Conservation (phyloP, 2,888 invertebrate genomes). For the Aporophyla lueneburgensis region DNA sequence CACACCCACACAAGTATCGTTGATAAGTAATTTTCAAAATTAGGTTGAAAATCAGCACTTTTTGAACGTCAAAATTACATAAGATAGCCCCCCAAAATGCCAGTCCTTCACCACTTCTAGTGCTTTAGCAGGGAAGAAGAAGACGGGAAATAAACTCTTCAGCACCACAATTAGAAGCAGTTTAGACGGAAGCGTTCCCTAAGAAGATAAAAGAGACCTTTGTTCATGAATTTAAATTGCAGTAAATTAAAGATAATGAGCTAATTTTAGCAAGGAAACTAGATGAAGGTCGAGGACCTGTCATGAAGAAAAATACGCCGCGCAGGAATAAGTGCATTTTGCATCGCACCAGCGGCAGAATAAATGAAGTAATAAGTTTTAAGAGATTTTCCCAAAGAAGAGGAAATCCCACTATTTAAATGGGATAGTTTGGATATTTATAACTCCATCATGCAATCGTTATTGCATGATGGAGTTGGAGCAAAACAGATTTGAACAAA, state of each 20-base stretch:
- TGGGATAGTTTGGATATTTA: no score
- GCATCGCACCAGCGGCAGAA: slow-evolving; percentile 27
- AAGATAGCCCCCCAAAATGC: background rate
- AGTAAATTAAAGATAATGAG: background rate
- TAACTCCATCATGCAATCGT: no score
- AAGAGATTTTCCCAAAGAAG: background rate
- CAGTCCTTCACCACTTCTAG: background rate
- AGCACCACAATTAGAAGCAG: background rate
- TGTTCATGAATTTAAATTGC: background rate
- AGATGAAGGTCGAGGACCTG: slow-evolving; percentile 3
- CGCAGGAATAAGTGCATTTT: slow-evolving; percentile 2
- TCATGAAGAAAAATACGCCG: background rate
- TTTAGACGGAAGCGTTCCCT: no score
- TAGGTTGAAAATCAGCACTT: background rate
- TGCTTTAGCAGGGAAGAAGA: background rate
- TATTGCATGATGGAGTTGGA: no score
- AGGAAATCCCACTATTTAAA: background rate
- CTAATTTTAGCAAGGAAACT: slow-evolving; percentile 19
- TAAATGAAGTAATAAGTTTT: slow-evolving; percentile 38
- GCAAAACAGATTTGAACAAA: no score
- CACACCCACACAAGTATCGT: background rate
- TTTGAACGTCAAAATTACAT: background rate
- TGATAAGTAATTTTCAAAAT: background rate
- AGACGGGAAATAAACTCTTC: background rate
- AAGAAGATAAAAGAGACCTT: background rate